Conservation (phyloP, 2,113 vertebrate genomes). For the Phalacrocorax carbo region DNA sequence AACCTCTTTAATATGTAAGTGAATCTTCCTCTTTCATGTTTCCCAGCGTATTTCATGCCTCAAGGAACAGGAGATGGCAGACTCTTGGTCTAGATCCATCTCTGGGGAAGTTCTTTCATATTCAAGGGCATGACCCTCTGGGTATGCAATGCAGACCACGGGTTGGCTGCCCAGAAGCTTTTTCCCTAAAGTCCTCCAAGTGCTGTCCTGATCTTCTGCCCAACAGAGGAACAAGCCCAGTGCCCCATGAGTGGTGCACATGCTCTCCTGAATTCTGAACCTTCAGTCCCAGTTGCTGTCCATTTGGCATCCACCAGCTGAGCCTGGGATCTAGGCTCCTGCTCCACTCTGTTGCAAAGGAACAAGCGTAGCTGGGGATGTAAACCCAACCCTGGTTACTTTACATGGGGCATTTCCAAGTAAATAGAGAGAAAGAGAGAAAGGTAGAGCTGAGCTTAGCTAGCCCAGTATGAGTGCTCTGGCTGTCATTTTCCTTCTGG, state of each 20-base stretch:
- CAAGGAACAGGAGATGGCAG: not conserved
- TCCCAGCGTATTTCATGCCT: not conserved
- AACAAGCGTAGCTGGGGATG: not conserved
- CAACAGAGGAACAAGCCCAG: not conserved
- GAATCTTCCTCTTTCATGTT: not conserved
- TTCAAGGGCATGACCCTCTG: not conserved
- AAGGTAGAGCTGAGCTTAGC: not conserved
- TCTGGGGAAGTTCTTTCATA: not conserved
- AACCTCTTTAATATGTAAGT: constrained; percentile 99
- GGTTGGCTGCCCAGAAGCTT: not conserved
- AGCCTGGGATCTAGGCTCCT: not conserved
- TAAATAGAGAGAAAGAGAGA: not conserved
- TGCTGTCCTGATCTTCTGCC: not conserved
- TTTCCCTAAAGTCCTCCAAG: not conserved
- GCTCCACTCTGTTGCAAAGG: not conserved
- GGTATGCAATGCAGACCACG: not conserved
- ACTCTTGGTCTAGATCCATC: not conserved
- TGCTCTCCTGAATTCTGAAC: not conserved
- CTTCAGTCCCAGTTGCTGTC: not conserved
- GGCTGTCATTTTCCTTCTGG: not conserved
- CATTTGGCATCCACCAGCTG: not conserved
- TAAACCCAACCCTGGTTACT: not conserved
- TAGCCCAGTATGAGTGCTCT: not conserved
- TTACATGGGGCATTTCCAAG: not conserved
- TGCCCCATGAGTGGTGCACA: not conserved